Conservation (phyloP, 1,140 invertebrate genomes). For the Trissolcus basalis region DNA sequence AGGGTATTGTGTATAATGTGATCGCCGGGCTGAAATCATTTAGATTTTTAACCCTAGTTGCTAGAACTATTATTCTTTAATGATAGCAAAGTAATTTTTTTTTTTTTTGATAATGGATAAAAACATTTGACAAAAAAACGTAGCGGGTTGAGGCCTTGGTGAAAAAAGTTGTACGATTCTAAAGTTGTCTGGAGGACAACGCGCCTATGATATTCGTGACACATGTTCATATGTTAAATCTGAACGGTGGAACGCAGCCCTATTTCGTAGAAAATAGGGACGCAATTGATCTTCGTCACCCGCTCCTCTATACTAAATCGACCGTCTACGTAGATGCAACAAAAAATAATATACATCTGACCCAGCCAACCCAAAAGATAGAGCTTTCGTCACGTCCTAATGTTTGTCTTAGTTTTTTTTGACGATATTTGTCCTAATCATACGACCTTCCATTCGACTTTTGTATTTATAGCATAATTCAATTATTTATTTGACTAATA, state of each 20-base stretch:
- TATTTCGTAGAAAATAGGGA: conserved; percentile 43
- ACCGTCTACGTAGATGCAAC: conserved; percentile 24
- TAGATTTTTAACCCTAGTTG: conserved; percentile 40
- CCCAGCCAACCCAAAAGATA: conserved; percentile 23
- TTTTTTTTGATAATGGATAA: conserved; percentile 26
- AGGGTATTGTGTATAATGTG: conserved; percentile 46
- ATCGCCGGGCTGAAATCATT: conserved; percentile 37
- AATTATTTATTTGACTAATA: no score
- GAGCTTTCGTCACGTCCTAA: no score
- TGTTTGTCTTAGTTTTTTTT: no score
- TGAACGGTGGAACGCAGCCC: conserved; percentile 24
- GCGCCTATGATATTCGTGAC: conserved; percentile 30
- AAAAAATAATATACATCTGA: conserved; percentile 50
- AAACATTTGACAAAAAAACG: conserved; percentile 12
- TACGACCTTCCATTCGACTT: no score
- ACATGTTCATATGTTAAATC: conserved; percentile 42
- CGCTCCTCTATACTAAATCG: conserved; percentile 35
- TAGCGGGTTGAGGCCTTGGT: neutral
- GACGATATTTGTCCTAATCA: no score
- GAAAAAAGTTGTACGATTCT: conserved; percentile 21
- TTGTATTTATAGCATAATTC: no score
- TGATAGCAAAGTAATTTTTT: conserved; percentile 31
- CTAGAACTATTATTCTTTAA: conserved; percentile 13
- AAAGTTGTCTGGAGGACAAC: conserved; percentile 34
- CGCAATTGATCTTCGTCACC: conserved; percentile 55